Conservation (phyloP, 35 echinoderm and acorn worm species). For the Ophiothrix spiculata region DNA sequence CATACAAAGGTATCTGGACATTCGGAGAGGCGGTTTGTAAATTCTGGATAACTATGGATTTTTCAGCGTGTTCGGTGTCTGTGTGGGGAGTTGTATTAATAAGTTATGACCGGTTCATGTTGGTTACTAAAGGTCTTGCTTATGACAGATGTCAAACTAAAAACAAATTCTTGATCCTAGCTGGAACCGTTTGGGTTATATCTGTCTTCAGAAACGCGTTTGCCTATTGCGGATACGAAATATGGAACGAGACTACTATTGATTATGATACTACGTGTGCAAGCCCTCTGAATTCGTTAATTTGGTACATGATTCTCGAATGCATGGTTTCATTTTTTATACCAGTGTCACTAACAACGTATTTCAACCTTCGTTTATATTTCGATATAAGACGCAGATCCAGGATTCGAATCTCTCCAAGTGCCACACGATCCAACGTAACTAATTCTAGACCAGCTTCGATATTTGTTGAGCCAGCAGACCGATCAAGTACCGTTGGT, state of each 20-base stretch:
- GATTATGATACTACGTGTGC: not conserved
- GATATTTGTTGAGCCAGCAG: not conserved
- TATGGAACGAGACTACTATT: not conserved
- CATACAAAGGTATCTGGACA: slow-evolving; percentile 26
- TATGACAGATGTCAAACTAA: slow-evolving; percentile 25
- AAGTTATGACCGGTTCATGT: slow-evolving; percentile 28
- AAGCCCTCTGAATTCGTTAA: not conserved
- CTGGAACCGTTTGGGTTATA: not conserved
- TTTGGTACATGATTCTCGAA: not conserved
- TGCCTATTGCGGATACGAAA: not conserved
- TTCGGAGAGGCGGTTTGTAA: slow-evolving; percentile 39
- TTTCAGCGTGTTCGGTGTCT: slow-evolving; percentile 12
- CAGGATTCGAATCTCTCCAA: not conserved
- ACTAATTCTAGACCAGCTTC: not conserved
- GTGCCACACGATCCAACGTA: not conserved
- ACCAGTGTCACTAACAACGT: not conserved
- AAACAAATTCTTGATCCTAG: not conserved
- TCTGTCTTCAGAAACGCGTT: not conserved
- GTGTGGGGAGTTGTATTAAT: slow-evolving; percentile 17
- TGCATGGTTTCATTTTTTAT: not conserved
- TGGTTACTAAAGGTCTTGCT: slow-evolving; percentile 20
- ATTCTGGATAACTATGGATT: slow-evolving; percentile 24
- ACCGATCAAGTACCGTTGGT: not conserved
- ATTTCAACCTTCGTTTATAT: not conserved
- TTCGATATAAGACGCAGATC: not conserved